phyloP scores from a whole-genome alignment of 1,140 invertebrate genomes.

The Choristoneura fumiferana region DNA sequence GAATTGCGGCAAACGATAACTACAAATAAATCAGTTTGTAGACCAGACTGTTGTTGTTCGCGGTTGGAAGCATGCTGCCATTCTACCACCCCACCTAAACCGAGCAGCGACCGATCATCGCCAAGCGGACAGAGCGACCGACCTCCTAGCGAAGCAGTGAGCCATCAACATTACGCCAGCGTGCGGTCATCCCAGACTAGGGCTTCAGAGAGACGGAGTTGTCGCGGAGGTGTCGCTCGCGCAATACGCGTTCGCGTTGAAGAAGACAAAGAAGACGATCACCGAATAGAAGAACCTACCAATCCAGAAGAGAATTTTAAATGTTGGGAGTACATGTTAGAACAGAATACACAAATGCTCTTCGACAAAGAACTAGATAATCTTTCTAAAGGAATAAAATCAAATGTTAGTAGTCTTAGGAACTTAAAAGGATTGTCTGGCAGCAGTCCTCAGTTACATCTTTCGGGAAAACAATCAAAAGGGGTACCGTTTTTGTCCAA shows the following conservation, averaged over 20 bases:
- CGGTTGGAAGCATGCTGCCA: conserved; percentile 81
- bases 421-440: conserved; percentile 77
- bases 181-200: conserved; percentile 55
- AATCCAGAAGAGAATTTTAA: conserved; percentile 91
- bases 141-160: conserved; percentile 57
- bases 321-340: conserved; percentile 95
- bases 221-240: conserved; percentile 79
- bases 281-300: conserved; percentile 69
- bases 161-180: conserved; percentile 67
- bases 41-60: conserved; percentile 82
- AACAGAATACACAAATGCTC: conserved; percentile 92
- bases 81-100: conserved; percentile 73
- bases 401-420: conserved; percentile 68
- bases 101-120: conserved; percentile 84
- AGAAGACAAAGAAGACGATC: conserved; percentile 81
- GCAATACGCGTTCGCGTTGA: conserved; percentile 79
- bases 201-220: conserved; percentile 76
- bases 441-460: conserved; percentile 80
- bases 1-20: conserved; percentile 85
- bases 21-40: conserved; percentile 76
- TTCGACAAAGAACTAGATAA: conserved; percentile 94
- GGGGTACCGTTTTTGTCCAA: conserved; percentile 83
- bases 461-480: conserved; percentile 68
- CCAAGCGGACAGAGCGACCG: conserved; percentile 91
- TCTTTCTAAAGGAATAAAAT: conserved; percentile 82